Evolutionary conservation across 2,888 invertebrate genomes (phyloP), one percentile per base, ranked within the genome.

Genomic region (Leptinotarsa rubiginosa): DNA sequence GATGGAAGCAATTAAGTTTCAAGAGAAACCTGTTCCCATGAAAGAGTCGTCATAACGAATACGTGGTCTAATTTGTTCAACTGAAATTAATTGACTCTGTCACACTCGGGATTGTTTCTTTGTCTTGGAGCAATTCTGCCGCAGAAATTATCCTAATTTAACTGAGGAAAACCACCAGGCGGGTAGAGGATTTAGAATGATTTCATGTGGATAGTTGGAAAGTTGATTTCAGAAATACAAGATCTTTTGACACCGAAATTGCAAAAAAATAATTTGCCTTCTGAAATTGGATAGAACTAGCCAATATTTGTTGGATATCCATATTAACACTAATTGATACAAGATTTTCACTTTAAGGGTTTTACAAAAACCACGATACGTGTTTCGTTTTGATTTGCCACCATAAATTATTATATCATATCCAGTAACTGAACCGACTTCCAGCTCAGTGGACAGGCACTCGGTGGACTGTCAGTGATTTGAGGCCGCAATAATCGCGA

Each of bases 11-110:
- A 54, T 54, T 20, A 54, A 18, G 54, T 54, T n/a, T 18, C 54
- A 20, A 18, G 54, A n/a, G 54, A 54, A 54, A 18, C 18, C 54
- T 54, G 18, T 20, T 54, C 18, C 10, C 54, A 54, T 18, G 54
- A 54, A 54, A 54, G 54, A 54, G 54, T 54, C 18, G 54, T 54
- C 54, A 54, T 54, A 54, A 54, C 7, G 12, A 54, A 54, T 54
- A 10, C 54, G 54, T 54, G 54, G 54, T 54, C 54, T 54, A 54
- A 54, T 54, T 54, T 54, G 54, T 54, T 54, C 54, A 54, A 54
- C 54, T 54, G 54, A 20, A 54, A 54, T 54, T 54, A 54, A 54
- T 54, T 54, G 54, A 54, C 20, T n/a, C 52, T 54, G 54, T 54
- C 54, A 54, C n/a, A 18, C 54, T 54, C 54, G 54, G 20, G 54